Evolutionary conservation across 2,113 vertebrate genomes (phyloP).

Genomic region (Rhea americana): DNA sequence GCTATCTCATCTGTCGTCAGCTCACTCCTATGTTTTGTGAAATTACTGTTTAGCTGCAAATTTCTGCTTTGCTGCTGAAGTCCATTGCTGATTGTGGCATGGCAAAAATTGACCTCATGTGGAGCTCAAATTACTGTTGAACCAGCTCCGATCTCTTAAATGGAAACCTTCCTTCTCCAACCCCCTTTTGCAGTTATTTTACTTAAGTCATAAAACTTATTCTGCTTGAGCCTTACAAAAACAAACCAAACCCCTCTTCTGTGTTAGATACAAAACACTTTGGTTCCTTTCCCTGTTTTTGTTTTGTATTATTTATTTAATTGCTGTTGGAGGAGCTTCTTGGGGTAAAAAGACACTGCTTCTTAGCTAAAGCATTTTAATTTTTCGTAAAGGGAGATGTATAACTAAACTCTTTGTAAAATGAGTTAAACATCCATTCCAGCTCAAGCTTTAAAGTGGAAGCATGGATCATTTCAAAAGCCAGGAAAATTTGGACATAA

Average conservation of each 20-base stretch:
- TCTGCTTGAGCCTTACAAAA: slow-evolving; percentile 41
- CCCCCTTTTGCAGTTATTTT: background rate
- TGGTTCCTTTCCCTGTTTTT: slow-evolving; percentile 17
- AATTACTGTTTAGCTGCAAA: background rate
- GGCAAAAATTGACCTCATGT: slow-evolving; percentile 14
- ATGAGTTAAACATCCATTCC: slow-evolving; percentile 22
- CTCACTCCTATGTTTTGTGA: background rate
- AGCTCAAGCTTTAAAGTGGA: slow-evolving; percentile 6
- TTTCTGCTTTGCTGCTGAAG: background rate
- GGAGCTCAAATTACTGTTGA: slow-evolving; percentile 36
- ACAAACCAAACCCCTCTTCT: slow-evolving; percentile 12
- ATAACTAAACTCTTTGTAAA: slow-evolving; percentile 10
- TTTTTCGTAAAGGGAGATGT: slow-evolving; percentile 45
- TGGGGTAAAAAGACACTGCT: slow-evolving; percentile 45
- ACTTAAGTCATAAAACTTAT: slow-evolving; percentile 8
- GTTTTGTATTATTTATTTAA: background rate
- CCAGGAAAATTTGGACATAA: background rate
- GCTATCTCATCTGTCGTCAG: slow-evolving; percentile 26
- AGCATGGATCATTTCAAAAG: background rate
- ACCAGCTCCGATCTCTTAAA: slow-evolving; percentile 37
- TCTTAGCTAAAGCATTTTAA: background rate
- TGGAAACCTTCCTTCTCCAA: slow-evolving; percentile 57
- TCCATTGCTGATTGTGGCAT: background rate
- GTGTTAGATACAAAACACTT: slow-evolving; percentile 11
- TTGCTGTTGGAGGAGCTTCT: background rate